Evolutionary conservation across 2,797 vertebrate species (phyloP).

Genomic region (Sebastes nivosus): DNA sequence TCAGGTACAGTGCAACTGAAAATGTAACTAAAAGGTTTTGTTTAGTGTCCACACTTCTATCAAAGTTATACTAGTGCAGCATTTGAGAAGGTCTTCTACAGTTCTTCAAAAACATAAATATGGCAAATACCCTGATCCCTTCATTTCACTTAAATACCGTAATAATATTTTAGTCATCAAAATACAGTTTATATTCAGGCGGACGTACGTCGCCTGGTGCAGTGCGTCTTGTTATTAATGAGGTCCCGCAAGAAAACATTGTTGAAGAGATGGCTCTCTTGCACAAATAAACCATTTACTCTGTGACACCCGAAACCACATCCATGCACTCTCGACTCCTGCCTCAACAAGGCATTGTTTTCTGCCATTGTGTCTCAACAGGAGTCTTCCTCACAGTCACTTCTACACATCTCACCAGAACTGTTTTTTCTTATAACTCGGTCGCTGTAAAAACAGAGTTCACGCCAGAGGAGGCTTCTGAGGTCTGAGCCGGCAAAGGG

Average conservation of each 20-base stretch:
- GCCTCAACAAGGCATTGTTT: background rate
- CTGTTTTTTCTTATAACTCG: background rate
- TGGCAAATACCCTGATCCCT: conserved; percentile 74
- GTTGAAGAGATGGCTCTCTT: conserved; percentile 2
- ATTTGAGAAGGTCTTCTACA: conserved; percentile 54
- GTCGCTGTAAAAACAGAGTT: conserved; percentile 1
- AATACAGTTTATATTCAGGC: conserved; percentile 45
- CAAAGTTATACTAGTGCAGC: background rate
- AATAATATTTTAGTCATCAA: conserved; percentile 38
- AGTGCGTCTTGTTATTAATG: conserved; percentile 28
- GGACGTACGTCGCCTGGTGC: background rate
- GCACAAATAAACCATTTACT: conserved; percentile 7
- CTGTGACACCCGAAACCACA: conserved; percentile 7
- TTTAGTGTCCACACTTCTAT: background rate
- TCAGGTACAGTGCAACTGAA: background rate
- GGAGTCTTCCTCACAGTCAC: background rate
- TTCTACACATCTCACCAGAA: background rate
- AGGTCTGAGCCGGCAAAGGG: conserved; percentile 18
- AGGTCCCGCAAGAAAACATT: conserved; percentile 56
- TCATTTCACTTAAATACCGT: conserved; percentile 61
- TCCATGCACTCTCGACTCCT: conserved; percentile 1
- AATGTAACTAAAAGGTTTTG: background rate
- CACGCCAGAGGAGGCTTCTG: conserved; percentile 6
- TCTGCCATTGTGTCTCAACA: background rate
- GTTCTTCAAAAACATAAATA: conserved; percentile 51